Base-by-base conservation (phyloP, 2,888 invertebrate genomes). In the Lepidochrysops patricia region DNA sequence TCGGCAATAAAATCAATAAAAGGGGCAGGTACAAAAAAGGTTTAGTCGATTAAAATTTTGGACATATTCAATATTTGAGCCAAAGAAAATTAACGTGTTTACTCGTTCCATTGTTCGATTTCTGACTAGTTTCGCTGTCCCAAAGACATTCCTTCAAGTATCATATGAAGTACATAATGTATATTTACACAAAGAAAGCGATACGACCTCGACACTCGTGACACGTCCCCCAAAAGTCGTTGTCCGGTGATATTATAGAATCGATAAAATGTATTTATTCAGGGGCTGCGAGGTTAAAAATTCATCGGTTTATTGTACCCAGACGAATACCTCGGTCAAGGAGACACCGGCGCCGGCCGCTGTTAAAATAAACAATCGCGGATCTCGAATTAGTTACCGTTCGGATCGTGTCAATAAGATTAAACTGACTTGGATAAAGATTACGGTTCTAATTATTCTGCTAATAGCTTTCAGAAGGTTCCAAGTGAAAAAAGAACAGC, bases 241-340 rank as follows among this genome's bases (percentile, higher is more conserved):
- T 43, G 7, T 43, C 19, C 43, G 23, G n/a, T 23, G 57, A 25
- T 25, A 15, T n/a, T 5, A 57, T 25, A 13, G 19, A 26, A 57
- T 25, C 43, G 43, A 37, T 48, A 29, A 19, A 26, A 26, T 50
- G 26, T 26, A 61, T 60, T 43, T 60, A 23, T 60, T 63, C 68
- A 69, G 67, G 68, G 72, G 69, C 70, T 64, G 72, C 70, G 70
- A 80, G 80, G 76, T 76, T 77, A 75, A 62, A 68, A 66, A 59
- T 77, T 78, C 66, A 66, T 68, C 75, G 73, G 80, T 81, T 74
- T 73, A 68, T 74, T 76, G 73, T 76, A 73, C 72, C 67, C 70
- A 67, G 67, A 68, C 66, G 71, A 52, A 52, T 52, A 70, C 77
- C 71, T 64, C 79, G 80, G 81, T 83, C 84, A 88, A 88, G 84